Conservation (phyloP, 2,888 invertebrate genomes). For the Alloscopus bannaensis region DNA sequence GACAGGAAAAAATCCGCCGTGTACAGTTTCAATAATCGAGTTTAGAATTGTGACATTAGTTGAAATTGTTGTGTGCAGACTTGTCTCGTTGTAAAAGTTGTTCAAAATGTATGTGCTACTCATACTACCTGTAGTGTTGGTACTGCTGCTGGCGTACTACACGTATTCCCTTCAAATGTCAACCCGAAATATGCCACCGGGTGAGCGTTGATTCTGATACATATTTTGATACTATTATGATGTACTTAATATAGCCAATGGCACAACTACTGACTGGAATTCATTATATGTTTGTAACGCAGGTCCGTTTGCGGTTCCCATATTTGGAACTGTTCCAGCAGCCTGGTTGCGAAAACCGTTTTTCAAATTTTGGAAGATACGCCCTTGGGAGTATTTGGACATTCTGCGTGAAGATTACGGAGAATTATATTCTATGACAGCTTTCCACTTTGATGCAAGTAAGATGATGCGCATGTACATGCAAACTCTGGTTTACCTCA, state of each 20-base stretch:
- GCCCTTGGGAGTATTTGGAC: conserved; percentile 38
- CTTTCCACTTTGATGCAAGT: conserved; percentile 33
- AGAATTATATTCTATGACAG: conserved; percentile 10
- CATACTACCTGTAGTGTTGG: conserved; percentile 15
- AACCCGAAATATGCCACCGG: conserved; percentile 42
- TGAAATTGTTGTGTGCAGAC: neutral
- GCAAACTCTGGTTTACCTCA: neutral
- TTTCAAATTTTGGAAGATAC: neutral
- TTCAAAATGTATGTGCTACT: conserved; percentile 15
- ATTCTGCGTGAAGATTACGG: conserved; percentile 34
- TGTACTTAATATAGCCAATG: neutral
- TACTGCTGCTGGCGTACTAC: conserved; percentile 33
- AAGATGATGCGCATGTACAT: neutral
- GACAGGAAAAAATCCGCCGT: too few species aligned
- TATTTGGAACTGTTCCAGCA: conserved; percentile 18
- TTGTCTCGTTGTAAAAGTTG: neutral
- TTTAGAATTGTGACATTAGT: neutral
- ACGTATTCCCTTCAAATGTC: conserved; percentile 30
- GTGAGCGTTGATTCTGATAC: conserved; percentile 17
- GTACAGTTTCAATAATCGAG: too few species aligned
- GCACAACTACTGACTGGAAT: too few species aligned
- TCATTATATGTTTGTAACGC: neutral
- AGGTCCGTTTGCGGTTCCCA: conserved; percentile 36
- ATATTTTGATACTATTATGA: neutral
- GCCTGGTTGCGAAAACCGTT: conserved; percentile 8